A percentile compares a stretch with the other conserved stretches of the same genome.
Evolutionary conservation across 2,113 vertebrate genomes (phyloP).

Genomic region (Oceanites oceanicus): DNA sequence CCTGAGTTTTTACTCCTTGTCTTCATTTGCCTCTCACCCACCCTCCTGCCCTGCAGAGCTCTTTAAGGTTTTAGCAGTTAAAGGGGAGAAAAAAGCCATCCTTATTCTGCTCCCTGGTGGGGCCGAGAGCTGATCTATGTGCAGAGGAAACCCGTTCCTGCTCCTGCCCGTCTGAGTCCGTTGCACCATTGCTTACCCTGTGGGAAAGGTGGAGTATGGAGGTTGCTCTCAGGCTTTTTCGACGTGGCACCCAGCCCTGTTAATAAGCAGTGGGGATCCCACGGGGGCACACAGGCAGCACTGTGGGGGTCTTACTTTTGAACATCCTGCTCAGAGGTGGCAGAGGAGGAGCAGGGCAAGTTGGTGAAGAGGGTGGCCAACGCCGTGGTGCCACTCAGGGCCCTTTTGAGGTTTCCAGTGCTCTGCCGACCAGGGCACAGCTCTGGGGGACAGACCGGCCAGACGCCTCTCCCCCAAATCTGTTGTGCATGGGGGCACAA

Average conservation of each 20-base stretch:
- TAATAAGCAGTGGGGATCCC: not conserved
- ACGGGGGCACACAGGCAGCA: accelerated
- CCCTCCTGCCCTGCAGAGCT: not conserved
- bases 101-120: not conserved
- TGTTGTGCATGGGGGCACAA: not conserved
- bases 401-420: not conserved
- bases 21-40: accelerated
- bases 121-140: not conserved
- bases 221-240: not conserved
- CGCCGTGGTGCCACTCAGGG: accelerated
- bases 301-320: not conserved
- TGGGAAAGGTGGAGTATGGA: not conserved
- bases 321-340: not conserved
- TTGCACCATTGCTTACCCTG: not conserved
- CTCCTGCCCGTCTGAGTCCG: not conserved
- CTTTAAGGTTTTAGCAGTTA: not conserved
- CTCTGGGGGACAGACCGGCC: not conserved
- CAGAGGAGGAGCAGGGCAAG: not conserved
- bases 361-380: not conserved
- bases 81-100: not conserved
- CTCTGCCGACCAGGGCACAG: not conserved
- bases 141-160: not conserved
- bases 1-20: not conserved
- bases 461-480: not conserved
- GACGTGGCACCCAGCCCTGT: accelerated